Evolutionary conservation across 2,797 vertebrate genomes (phyloP).

Genomic region (Aeoliscus strigatus): DNA sequence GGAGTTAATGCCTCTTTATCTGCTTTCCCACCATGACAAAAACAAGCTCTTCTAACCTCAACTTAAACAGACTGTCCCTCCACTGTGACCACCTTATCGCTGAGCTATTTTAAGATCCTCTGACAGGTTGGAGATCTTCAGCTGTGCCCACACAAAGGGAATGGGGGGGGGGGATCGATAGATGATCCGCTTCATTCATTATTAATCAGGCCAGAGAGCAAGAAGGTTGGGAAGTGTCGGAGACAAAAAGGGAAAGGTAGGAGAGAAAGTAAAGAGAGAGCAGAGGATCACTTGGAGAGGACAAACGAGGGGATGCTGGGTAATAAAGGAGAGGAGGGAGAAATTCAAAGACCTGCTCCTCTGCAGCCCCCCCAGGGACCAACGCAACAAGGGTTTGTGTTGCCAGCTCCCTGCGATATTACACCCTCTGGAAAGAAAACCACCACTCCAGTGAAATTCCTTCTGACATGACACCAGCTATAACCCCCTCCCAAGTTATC

Average conservation of each 20-base stretch:
- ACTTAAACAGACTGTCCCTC: conserved; percentile 34
- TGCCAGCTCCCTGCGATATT: conserved; percentile 21
- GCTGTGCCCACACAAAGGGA: conserved; percentile 69
- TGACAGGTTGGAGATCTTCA: conserved; percentile 73
- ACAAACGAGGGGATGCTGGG: conserved; percentile 41
- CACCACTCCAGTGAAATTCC: conserved; percentile 36
- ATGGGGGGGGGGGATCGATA: conserved; percentile 69
- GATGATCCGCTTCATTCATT: conserved; percentile 75
- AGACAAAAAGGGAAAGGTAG: conserved; percentile 51
- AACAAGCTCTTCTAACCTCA: conserved; percentile 27
- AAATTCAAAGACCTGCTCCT: conserved; percentile 24
- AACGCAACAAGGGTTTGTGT: conserved; percentile 7
- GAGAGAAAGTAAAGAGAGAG: conserved; percentile 47
- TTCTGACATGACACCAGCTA: conserved; percentile 42
- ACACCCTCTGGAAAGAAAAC: conserved; percentile 36
- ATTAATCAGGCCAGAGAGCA: conserved; percentile 69
- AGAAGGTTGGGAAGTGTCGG: conserved; percentile 46
- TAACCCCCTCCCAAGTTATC: conserved; percentile 47
- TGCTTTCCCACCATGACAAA: conserved; percentile 11
- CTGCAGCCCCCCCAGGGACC: conserved; percentile 24
- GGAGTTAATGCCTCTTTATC: conserved; percentile 15
- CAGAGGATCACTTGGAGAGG: conserved; percentile 50
- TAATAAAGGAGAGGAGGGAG: conserved; percentile 43
- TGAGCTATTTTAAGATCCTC: conserved; percentile 62
- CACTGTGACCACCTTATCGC: conserved; percentile 22